Evolutionary conservation across 2,797 vertebrate genomes (phyloP).

Genomic region (Triplophysa yarkandensis): DNA sequence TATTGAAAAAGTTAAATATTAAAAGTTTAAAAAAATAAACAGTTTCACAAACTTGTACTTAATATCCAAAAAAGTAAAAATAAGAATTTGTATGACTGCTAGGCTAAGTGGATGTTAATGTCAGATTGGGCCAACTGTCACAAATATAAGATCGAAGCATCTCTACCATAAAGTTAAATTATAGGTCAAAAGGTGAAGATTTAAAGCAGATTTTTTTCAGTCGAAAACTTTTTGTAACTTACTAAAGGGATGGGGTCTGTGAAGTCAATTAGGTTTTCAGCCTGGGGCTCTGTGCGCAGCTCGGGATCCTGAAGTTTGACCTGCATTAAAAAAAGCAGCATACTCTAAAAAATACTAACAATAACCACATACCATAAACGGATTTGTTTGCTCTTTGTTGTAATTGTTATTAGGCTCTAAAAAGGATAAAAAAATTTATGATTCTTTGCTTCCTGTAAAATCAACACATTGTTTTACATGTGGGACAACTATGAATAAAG

Average conservation of each 20-base stretch:
- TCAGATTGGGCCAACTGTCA: neutral
- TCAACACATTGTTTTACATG: neutral
- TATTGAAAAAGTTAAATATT: no score
- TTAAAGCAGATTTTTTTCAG: neutral
- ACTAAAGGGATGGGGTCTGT: conserved; percentile 83
- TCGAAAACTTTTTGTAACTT: conserved; percentile 46
- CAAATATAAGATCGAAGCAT: no score
- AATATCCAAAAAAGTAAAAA: no score
- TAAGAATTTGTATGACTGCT: no score
- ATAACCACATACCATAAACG: neutral
- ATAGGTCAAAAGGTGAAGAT: neutral
- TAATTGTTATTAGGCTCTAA: neutral
- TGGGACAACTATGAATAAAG: neutral
- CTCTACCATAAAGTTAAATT: no score
- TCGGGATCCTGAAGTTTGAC: conserved; percentile 80
- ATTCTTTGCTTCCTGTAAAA: neutral
- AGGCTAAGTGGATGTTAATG: no score
- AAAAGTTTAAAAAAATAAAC: no score
- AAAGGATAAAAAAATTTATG: neutral
- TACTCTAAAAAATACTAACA: neutral
- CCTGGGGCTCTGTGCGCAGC: conserved; percentile 68
- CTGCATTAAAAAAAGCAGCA: conserved; percentile 61
- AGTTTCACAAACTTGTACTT: no score
- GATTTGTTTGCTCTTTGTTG: neutral
- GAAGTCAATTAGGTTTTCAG: conserved; percentile 93